Evolutionary conservation across 2,113 vertebrate genomes (phyloP), one percentile per base, ranked within the genome.

Genomic region (Heteronetta atricapilla): DNA sequence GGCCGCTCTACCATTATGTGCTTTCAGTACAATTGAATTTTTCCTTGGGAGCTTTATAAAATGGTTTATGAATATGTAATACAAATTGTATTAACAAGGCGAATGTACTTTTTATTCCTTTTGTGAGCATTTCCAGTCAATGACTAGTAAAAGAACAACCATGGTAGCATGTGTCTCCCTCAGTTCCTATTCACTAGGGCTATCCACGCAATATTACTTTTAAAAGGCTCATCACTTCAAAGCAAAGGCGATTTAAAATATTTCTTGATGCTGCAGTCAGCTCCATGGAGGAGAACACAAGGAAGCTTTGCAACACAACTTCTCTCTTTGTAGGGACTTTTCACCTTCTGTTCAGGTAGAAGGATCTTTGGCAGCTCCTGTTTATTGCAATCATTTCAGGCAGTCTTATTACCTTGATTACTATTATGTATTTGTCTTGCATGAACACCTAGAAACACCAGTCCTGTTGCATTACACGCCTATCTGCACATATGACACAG

Each of bases 1-100:
- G 97, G 97, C 86, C 86, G 90, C 97, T 97, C 95, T 97, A 97
- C 98, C 97, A 98, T 97, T 97, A 97, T 97, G 97, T 96, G 95
- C 96, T 97, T 98, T 98, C 95, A 98, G 97, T 98, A 98, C 97
- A 98, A 98, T 97, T 98, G 97, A 98, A 98, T 98, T 98, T 97
- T 97, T 96, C 97, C 97, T 97, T 98, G 96, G 96, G 96, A 98
- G 98, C 97, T 98, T 97, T 97, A 97, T 96, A 95, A 97, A 98
- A 98, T 95, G 97, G 96, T 97, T 98, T 98, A 98, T 98, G 98
- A 98, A 98, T 98, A 98, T 98, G 97, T 98, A 98, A 98, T 97
- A 98, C 97, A 98, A 98, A 98, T 97, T 98, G 97, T 98, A 98
- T 98, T 98, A 98, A 98, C 97, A 98, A 98, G 97, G 98, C 96